Evolutionary conservation across 2,888 invertebrate genomes (phyloP).

Genomic region (Eubasilissa splendida): DNA sequence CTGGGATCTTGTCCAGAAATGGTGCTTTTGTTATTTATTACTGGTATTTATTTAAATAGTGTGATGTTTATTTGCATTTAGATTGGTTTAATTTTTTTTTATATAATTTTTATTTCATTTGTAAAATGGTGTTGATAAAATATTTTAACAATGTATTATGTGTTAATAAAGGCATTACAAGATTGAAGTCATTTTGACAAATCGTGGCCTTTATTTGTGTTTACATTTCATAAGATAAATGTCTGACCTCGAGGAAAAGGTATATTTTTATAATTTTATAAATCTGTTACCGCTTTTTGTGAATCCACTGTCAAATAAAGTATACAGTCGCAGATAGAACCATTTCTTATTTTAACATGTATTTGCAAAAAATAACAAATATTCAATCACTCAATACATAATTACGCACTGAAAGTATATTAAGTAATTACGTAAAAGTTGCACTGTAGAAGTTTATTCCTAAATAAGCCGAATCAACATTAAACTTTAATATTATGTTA

Average conservation of each 20-base stretch:
- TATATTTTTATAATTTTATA: conserved; percentile 31
- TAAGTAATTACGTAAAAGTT: too few species aligned
- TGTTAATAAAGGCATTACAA: not conserved
- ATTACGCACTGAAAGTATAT: not conserved
- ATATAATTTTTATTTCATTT: conserved; percentile 8
- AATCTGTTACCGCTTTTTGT: conserved; percentile 29
- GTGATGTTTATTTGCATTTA: conserved; percentile 37
- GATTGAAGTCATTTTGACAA: conserved; percentile 3
- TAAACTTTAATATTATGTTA: not conserved
- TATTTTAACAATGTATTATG: not conserved
- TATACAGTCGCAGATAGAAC: not conserved
- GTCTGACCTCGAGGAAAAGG: not conserved
- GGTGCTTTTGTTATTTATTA: conserved; percentile 26
- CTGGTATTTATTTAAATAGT: not conserved
- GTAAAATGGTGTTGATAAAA: not conserved
- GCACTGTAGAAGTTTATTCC: too few species aligned
- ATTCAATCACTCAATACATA: not conserved
- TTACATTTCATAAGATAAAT: conserved; percentile 19
- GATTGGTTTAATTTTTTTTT: conserved; percentile 24
- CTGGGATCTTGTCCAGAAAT: conserved; percentile 18
- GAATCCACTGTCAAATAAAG: not conserved
- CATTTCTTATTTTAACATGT: conserved; percentile 21
- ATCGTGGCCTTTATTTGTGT: conserved; percentile 21
- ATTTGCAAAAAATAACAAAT: not conserved
- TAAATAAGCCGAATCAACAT: not conserved